Evolutionary conservation across 2,113 vertebrate genomes (phyloP).

Genomic region (Tetrax tetrax): DNA sequence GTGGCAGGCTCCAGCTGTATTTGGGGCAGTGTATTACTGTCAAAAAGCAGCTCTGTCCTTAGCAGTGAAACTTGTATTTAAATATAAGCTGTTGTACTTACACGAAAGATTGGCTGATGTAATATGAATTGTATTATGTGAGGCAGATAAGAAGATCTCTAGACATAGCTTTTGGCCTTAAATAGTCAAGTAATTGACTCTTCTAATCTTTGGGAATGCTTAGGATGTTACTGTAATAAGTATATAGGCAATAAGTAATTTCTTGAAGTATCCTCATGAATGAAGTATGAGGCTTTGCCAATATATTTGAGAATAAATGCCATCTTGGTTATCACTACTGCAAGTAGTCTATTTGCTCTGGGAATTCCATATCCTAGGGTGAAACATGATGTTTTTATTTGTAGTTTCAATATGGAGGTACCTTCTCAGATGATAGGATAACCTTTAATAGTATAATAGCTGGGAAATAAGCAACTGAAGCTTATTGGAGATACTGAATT

Average conservation of each 20-base stretch:
- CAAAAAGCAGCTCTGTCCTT: background rate
- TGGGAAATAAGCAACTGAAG: background rate
- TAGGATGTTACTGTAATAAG: background rate
- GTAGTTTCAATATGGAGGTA: background rate
- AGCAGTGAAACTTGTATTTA: background rate
- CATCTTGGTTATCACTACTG: background rate
- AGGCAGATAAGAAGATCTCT: background rate
- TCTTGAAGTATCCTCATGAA: background rate
- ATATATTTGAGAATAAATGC: background rate
- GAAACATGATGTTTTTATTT: background rate
- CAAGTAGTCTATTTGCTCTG: background rate
- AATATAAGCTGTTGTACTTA: background rate
- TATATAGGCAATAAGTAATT: background rate
- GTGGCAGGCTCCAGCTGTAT: background rate
- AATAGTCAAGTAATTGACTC: background rate
- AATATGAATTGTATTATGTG: background rate
- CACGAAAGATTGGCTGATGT: background rate
- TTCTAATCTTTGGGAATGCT: background rate
- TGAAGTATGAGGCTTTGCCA: background rate
- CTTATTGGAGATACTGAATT: constrained; percentile 15
- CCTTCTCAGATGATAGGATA: background rate
- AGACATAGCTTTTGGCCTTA: background rate
- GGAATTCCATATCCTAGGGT: background rate
- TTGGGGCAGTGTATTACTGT: background rate
- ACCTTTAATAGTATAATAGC: background rate